A percentile compares a stretch with the other conserved stretches of the same genome.
Conservation (phyloP, 2,797 vertebrate genomes). For the Channa striata region DNA sequence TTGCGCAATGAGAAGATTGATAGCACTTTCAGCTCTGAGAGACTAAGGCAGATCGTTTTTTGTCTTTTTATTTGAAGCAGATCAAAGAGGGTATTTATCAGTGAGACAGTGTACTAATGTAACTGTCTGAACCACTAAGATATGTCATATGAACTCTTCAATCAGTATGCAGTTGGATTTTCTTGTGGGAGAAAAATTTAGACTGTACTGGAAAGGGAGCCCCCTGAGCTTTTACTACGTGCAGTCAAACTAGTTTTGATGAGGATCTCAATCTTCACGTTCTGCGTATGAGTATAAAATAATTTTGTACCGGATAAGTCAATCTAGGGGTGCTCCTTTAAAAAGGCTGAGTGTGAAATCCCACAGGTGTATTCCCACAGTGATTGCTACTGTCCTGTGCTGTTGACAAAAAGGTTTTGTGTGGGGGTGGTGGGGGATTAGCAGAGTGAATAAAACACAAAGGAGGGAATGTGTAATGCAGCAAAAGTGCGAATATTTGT, state of each 20-base stretch:
- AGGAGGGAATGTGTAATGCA: conserved; percentile 16
- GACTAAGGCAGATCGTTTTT: conserved; percentile 9
- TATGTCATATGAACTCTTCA: conserved; percentile 46
- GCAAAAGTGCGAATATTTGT: conserved; percentile 6
- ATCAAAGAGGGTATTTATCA: conserved; percentile 68
- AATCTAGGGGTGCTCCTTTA: conserved; percentile 28
- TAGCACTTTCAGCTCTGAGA: conserved; percentile 36
- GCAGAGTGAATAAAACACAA: conserved; percentile 11
- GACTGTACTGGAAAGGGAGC: conserved; percentile 3
- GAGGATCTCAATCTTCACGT: conserved; percentile 31
- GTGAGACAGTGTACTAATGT: conserved; percentile 60
- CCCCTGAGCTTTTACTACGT: conserved; percentile 46
- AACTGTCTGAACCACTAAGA: conserved; percentile 58
- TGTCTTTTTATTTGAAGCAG: conserved; percentile 33
- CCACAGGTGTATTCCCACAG: conserved; percentile 28
- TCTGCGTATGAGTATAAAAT: conserved; percentile 23
- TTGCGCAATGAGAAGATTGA: conserved; percentile 53
- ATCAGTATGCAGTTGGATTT: conserved; percentile 51
- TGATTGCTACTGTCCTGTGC: conserved; percentile 35
- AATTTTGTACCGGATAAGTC: conserved; percentile 54
- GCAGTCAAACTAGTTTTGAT: conserved; percentile 43
- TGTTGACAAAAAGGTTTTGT: conserved; percentile 27
- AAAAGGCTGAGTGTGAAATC: conserved; percentile 31
- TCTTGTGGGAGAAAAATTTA: conserved; percentile 24
- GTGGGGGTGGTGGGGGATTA: conserved; percentile 5